Percentiles rank a stretch among this genome's conserved stretches.
Evolutionary conservation across 2,888 invertebrate species (phyloP).

Genomic region (Drosophila infuscata): DNA sequence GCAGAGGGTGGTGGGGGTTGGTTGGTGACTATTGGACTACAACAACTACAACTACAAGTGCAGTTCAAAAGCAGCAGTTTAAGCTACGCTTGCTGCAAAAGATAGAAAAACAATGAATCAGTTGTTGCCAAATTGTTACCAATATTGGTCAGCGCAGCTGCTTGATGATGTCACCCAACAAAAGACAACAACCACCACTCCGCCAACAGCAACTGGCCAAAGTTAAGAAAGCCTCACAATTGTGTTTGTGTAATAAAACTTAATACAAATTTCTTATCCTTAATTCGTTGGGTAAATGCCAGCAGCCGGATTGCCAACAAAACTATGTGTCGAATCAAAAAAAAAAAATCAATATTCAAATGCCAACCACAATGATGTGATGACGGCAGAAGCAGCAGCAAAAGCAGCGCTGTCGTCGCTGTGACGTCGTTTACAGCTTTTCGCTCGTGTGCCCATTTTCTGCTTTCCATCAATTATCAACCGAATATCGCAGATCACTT

Average conservation of each 20-base stretch:
- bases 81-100: slow-evolving; percentile 28
- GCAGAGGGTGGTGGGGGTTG: slow-evolving; percentile 1
- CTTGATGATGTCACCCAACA: slow-evolving; percentile 72
- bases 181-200: slow-evolving; percentile 10
- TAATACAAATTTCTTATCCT: slow-evolving; percentile 27
- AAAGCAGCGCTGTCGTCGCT: slow-evolving; percentile 35
- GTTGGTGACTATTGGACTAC: slow-evolving; percentile 14
- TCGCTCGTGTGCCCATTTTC: slow-evolving; percentile 41
- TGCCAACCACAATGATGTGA: slow-evolving; percentile 50
- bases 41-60: slow-evolving; percentile 51
- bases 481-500: background rate
- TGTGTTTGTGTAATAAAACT: background rate
- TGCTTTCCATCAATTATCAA: background rate
- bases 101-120: slow-evolving; percentile 36
- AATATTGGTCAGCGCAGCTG: slow-evolving; percentile 58
- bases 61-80: slow-evolving; percentile 44
- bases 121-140: slow-evolving; percentile 30
- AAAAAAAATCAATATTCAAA: slow-evolving; percentile 61
- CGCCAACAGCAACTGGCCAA: slow-evolving; percentile 49
- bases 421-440: slow-evolving; percentile 55
- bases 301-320: slow-evolving; percentile 14
- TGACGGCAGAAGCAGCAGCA: slow-evolving; percentile 29
- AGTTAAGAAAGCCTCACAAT: slow-evolving; percentile 36
- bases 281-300: slow-evolving; percentile 11
- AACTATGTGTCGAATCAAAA: slow-evolving; percentile 9